A percentile compares a stretch with the other conserved stretches of the same genome.
phyloP scores from a whole-genome alignment of 2,113 vertebrate genomes.

The Salvator merianae region DNA sequence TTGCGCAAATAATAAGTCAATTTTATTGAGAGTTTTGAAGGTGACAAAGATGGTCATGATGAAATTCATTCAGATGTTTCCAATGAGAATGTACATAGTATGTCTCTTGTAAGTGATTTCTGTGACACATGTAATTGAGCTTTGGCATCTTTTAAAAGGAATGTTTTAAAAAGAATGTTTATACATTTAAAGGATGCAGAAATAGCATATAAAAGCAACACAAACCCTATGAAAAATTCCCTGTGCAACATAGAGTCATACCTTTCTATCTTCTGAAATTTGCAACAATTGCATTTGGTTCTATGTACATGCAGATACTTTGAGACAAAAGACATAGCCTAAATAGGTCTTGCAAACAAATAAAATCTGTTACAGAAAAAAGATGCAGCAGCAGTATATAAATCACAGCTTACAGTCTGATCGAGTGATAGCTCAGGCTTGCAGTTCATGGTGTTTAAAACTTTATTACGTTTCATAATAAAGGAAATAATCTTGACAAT shows the following conservation, averaged over 20 bases:
- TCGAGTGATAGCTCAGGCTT: too few relatives aligned
- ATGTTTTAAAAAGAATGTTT: slow-evolving; percentile 37
- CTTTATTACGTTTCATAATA: too few relatives aligned
- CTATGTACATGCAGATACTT: too few relatives aligned
- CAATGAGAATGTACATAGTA: slow-evolving; percentile 28
- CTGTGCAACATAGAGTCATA: slow-evolving; percentile 49
- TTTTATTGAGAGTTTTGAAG: background rate
- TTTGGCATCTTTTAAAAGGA: slow-evolving; percentile 56
- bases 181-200: background rate
- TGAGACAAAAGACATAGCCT: too few relatives aligned
- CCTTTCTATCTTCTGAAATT: slow-evolving; percentile 28
- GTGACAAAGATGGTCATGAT: background rate
- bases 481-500: too few relatives aligned
- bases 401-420: too few relatives aligned
- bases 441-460: too few relatives aligned
- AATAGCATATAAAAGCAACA: slow-evolving; percentile 35
- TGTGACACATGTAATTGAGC: slow-evolving; percentile 26
- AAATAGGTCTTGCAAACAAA: too few relatives aligned
- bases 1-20: slow-evolving; percentile 7
- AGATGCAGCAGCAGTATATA: too few relatives aligned
- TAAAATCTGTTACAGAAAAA: too few relatives aligned
- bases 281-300: background rate
- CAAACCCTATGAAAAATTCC: slow-evolving; percentile 33
- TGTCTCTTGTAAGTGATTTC: slow-evolving; percentile 39
- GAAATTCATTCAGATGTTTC: slow-evolving; percentile 15